Evolutionary conservation across 2,888 invertebrate species (phyloP).

Genomic region (Zhuqinia jingwanae): DNA sequence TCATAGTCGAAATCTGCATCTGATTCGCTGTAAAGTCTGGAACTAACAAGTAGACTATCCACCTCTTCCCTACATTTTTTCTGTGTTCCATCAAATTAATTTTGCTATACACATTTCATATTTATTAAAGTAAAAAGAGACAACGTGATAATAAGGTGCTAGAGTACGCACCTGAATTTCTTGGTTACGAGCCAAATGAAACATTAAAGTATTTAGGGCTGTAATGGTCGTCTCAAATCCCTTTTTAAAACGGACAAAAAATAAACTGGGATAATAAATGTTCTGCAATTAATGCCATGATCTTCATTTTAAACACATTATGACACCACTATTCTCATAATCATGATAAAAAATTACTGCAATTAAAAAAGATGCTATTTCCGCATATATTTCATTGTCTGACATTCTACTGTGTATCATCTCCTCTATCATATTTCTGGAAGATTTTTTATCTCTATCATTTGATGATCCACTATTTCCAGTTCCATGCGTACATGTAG

Average conservation of each 20-base stretch:
- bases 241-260: neutral
- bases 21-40: too few relatives aligned
- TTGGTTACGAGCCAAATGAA: slow-evolving; percentile 27
- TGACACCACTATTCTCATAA: neutral
- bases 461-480: neutral
- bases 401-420: neutral
- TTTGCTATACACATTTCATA: neutral
- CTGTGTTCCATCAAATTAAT: neutral
- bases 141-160: too few relatives aligned
- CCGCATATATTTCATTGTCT: slow-evolving; percentile 20
- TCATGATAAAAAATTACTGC: slow-evolving; percentile 18
- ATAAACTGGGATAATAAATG: too few relatives aligned
- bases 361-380: slow-evolving; percentile 11
- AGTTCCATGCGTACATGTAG: too few relatives aligned
- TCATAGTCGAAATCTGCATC: neutral
- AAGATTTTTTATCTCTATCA: neutral
- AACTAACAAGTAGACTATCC: neutral
- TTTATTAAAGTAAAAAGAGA: neutral
- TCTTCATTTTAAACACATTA: too few relatives aligned
- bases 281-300: too few relatives aligned
- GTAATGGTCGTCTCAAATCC: slow-evolving; percentile 38
- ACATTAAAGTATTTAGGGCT: neutral
- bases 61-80: slow-evolving; percentile 16
- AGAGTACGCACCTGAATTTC: slow-evolving; percentile 6
- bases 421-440: neutral